Evolutionary conservation across 2,113 vertebrate genomes (phyloP).

Genomic region (Salvator merianae): DNA sequence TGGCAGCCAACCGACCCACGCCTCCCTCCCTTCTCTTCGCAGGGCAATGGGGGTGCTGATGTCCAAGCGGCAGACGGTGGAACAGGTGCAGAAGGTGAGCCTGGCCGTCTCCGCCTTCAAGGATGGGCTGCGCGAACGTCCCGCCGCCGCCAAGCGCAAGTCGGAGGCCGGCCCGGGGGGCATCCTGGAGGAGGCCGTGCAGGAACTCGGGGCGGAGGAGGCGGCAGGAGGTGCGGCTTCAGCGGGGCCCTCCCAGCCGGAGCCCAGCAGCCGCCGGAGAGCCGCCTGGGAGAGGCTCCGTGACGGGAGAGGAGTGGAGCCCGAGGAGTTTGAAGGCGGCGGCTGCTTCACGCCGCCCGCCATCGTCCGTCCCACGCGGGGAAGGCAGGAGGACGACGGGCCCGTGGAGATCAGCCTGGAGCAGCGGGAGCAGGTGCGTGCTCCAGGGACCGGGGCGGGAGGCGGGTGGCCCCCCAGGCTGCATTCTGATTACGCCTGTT

Average conservation of each 20-base stretch:
- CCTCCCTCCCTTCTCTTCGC: not conserved
- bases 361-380: conserved; percentile 87
- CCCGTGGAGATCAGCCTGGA: conserved; percentile 82
- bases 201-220: conserved; percentile 72
- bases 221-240: conserved; percentile 42
- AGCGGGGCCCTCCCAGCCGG: conserved; percentile 58
- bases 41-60: conserved; percentile 95
- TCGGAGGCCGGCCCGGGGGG: conserved; percentile 61
- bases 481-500: not conserved
- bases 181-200: conserved; percentile 74
- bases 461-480: not conserved
- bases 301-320: conserved; percentile 92
- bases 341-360: conserved; percentile 87
- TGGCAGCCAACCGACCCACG: not conserved
- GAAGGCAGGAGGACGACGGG: conserved; percentile 88
- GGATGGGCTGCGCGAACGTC: conserved; percentile 85
- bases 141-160: conserved; percentile 60
- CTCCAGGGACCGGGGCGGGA: not conserved
- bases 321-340: conserved; percentile 88
- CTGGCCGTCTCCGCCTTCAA: conserved; percentile 94
- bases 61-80: conserved; percentile 96
- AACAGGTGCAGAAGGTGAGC: conserved; percentile 96
- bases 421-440: conserved; percentile 84
- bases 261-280: conserved; percentile 78
- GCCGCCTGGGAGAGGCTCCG: conserved; percentile 92